These are phyloP conservation scores for Notolepis coatsorum DNA, from an alignment of 2,797 vertebrate species.

Conservation along the genomic window DNA sequence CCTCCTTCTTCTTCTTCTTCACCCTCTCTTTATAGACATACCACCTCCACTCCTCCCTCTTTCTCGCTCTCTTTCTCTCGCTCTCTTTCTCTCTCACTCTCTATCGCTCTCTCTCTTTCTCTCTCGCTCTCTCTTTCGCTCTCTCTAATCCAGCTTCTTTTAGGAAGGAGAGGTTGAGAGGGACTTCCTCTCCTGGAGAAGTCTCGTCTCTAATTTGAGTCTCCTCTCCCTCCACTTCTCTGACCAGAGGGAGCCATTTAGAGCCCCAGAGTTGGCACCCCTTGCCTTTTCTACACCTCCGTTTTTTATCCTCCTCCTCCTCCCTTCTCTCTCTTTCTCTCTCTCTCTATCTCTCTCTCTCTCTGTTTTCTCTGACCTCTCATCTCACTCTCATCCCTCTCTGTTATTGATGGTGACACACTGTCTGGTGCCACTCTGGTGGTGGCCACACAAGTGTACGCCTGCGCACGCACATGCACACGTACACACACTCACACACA, in stretches of 20 bases:
- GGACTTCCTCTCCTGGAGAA: conserved; percentile 80
- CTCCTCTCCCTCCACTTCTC: conserved; percentile 82
- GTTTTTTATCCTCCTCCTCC: conserved; percentile 12
- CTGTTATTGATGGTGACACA: conserved; percentile 81
- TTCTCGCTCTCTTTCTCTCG: no score
- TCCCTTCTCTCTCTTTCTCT: conserved; percentile 58
- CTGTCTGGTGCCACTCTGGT: conserved; percentile 71
- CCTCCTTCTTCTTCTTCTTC: conserved; percentile 51
- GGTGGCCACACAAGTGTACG: conserved; percentile 69
- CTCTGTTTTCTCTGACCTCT: conserved; percentile 70
- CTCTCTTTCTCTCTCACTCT: no score
- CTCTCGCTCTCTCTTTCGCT: no score
- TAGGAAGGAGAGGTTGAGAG: conserved; percentile 75
- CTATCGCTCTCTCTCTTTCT: no score
- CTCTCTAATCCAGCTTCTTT: conserved; percentile 74
- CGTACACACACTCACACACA: neutral
- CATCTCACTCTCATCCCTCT: conserved; percentile 72
- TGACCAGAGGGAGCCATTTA: conserved; percentile 82
- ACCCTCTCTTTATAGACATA: conserved; percentile 43
- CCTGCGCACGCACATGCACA: conserved; percentile 24
- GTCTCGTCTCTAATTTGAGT: conserved; percentile 85
- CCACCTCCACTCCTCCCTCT: conserved; percentile 60
- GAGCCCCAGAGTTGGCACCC: conserved; percentile 72
- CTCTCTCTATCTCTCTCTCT: conserved; percentile 41
- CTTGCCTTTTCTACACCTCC: neutral